Conservation (phyloP, 2,888 invertebrate genomes). For the Synanthedon tipuliformis region DNA sequence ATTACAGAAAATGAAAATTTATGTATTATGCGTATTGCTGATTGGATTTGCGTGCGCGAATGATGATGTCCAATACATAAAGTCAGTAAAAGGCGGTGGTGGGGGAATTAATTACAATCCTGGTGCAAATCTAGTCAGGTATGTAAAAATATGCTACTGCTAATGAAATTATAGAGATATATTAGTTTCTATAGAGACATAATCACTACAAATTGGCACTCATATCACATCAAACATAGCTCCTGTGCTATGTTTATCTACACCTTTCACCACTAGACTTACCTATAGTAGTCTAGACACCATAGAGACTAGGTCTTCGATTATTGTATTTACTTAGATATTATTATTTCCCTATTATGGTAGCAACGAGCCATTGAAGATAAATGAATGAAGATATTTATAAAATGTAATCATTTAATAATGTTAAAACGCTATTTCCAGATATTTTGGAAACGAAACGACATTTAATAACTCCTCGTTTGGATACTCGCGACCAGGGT, state of each 20-base stretch:
- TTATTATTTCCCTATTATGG: no score
- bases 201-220: no score
- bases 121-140: slow-evolving; percentile 27
- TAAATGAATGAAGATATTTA: not conserved
- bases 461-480: slow-evolving; percentile 3
- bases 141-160: slow-evolving; percentile 4
- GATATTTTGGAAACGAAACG: slow-evolving; percentile 12
- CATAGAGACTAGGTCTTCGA: no score
- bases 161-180: not conserved
- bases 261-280: no score
- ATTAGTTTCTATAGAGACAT: no score
- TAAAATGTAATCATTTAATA: slow-evolving; percentile 1
- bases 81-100: slow-evolving; percentile 39
- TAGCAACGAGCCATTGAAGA: no score
- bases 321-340: no score
- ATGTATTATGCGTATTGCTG: not conserved
- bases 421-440: slow-evolving; percentile 6
- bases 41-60: slow-evolving; percentile 17
- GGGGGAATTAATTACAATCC: slow-evolving; percentile 19
- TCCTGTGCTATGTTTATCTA: no score
- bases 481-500: slow-evolving; percentile 6
- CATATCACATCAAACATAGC: no score
- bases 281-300: no score
- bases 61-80: slow-evolving; percentile 19
- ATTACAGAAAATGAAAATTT: slow-evolving; percentile 1